These are phyloP conservation scores for Pantherophis vulpinus DNA, from an alignment of 2,797 vertebrate species.

Conservation along the genomic window DNA sequence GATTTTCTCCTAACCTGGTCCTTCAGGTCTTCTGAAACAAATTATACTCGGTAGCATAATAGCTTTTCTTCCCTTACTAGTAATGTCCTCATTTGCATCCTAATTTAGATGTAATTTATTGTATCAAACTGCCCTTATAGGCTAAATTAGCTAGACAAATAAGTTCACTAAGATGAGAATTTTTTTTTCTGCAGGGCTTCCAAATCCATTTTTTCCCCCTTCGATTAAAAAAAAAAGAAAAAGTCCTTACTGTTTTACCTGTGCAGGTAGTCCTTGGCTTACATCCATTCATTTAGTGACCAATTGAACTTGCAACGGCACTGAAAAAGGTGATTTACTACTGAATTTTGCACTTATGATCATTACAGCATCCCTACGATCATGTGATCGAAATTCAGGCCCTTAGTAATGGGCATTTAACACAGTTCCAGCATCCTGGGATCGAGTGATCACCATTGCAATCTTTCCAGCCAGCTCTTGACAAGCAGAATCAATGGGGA, in stretches of 20 bases:
- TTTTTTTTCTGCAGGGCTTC: background rate
- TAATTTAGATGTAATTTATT: background rate
- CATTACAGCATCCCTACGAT: no score
- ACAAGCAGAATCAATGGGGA: no score
- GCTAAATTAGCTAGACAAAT: background rate
- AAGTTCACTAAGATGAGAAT: background rate
- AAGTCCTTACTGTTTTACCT: background rate
- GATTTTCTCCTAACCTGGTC: background rate
- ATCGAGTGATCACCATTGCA: no score
- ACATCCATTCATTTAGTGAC: no score
- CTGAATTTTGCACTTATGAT: no score
- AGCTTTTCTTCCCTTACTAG: background rate
- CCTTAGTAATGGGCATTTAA: no score
- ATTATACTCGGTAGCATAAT: background rate
- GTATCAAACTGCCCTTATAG: background rate
- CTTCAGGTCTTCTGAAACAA: background rate
- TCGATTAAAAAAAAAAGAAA: background rate
- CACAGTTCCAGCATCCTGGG: no score
- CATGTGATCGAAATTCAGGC: no score
- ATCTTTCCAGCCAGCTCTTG: no score
- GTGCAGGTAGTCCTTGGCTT: no score
- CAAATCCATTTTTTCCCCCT: background rate
- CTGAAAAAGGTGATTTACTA: no score
- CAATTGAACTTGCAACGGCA: no score
- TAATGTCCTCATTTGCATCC: background rate